A percentile compares a stretch with the other conserved stretches of the same genome.
Conservation (phyloP, 2,113 vertebrate genomes). For the Sterrhoptilus dennistouni region DNA sequence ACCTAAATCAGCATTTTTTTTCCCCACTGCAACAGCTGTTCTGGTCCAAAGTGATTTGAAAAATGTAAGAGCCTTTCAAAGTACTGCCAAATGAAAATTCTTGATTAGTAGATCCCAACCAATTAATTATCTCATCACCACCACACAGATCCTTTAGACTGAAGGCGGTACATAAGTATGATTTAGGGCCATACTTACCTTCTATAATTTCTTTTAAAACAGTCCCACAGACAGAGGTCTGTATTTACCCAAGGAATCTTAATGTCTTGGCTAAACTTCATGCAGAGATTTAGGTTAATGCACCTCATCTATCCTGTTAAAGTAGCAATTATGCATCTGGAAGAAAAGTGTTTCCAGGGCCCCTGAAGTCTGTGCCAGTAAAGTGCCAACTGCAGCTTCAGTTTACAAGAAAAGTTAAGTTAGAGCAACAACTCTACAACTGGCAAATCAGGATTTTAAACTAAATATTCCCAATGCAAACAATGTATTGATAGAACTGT, state of each 20-base stretch:
- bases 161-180: neutral
- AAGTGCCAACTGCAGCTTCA: neutral
- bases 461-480: neutral
- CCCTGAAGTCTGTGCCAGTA: neutral
- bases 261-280: neutral
- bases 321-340: neutral
- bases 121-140: neutral
- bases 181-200: neutral
- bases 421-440: neutral
- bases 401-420: neutral
- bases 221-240: neutral
- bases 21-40: neutral
- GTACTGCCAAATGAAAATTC: neutral
- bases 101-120: neutral
- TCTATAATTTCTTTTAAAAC: constrained; percentile 1
- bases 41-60: neutral
- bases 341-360: neutral
- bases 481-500: neutral
- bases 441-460: neutral
- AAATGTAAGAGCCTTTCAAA: neutral
- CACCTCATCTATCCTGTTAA: neutral
- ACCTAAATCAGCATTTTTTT: neutral
- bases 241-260: neutral
- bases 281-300: neutral
- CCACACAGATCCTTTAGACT: neutral